Percentiles rank a stretch among this genome's conserved stretches.
These are phyloP conservation scores for Gila robusta DNA, from an alignment of 2,797 vertebrate species.

Conservation along the genomic window DNA sequence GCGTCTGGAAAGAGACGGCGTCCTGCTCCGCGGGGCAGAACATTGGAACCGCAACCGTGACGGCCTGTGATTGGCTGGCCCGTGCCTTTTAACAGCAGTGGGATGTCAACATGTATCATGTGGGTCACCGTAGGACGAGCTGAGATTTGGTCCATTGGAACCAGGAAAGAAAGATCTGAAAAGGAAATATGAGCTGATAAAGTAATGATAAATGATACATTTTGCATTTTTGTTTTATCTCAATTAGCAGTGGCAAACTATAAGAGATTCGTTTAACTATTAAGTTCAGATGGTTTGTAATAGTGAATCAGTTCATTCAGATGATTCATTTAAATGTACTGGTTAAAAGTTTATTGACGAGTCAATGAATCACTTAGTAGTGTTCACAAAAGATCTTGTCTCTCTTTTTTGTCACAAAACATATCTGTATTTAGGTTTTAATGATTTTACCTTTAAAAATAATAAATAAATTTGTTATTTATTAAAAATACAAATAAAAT, in stretches of 20 bases:
- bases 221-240: neutral
- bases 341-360: neutral
- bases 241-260: neutral
- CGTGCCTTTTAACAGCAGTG: constrained; percentile 5
- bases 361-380: neutral
- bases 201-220: too few species aligned
- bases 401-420: neutral
- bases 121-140: neutral
- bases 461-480: neutral
- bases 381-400: neutral
- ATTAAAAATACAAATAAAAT: neutral
- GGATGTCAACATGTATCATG: neutral
- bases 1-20: neutral
- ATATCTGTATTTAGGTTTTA: neutral
- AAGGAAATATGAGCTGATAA: neutral
- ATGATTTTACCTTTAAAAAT: neutral
- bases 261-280: neutral
- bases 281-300: neutral
- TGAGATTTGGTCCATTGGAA: neutral
- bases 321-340: neutral
- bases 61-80: constrained; percentile 10
- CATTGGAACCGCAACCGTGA: constrained; percentile 1
- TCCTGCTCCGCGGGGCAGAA: constrained; percentile 25
- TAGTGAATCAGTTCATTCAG: neutral
- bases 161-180: neutral